Conservation (phyloP, 1,140 invertebrate species). For the Ceratina japonica region DNA sequence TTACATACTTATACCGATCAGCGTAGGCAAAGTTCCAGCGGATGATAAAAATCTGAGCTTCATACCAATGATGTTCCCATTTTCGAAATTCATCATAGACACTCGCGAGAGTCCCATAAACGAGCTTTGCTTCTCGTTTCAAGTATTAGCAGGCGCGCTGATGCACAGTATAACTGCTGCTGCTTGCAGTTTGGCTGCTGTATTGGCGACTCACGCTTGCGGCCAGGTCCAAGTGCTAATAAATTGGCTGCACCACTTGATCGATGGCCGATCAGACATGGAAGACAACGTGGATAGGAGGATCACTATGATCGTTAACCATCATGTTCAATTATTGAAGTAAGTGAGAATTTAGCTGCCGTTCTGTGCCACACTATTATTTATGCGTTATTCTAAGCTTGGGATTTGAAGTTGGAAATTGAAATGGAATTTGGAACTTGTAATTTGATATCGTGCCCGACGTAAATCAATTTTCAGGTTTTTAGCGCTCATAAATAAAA, state of each 20-base stretch:
- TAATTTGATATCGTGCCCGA: not conserved
- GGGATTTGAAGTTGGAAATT: not conserved
- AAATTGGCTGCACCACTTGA: conserved; percentile 31
- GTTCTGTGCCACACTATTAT: too few relatives aligned
- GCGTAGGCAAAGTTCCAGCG: not conserved
- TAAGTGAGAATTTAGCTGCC: conserved; percentile 20
- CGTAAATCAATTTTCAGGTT: conserved; percentile 48
- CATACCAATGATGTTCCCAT: conserved; percentile 55
- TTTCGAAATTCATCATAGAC: conserved; percentile 50
- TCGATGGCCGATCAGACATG: conserved; percentile 25
- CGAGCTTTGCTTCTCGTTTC: conserved; percentile 54
- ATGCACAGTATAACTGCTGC: conserved; percentile 46
- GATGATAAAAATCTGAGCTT: conserved; percentile 13
- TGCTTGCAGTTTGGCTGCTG: conserved; percentile 56
- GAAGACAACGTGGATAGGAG: conserved; percentile 12
- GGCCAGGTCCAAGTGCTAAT: conserved; percentile 65
- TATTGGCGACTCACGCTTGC: conserved; percentile 63
- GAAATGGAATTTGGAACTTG: too few relatives aligned
- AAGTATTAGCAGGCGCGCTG: conserved; percentile 46
- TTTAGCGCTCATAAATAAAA: conserved; percentile 45
- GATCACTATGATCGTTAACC: conserved; percentile 55
- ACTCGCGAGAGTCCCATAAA: conserved; percentile 47
- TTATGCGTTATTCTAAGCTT: not conserved
- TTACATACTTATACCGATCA: conserved; percentile 17
- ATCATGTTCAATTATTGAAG: conserved; percentile 58